Evolutionary conservation across 1,140 invertebrate genomes (phyloP), one percentile per base, ranked within the genome.

Genomic region (Diploscapter pachys): DNA sequence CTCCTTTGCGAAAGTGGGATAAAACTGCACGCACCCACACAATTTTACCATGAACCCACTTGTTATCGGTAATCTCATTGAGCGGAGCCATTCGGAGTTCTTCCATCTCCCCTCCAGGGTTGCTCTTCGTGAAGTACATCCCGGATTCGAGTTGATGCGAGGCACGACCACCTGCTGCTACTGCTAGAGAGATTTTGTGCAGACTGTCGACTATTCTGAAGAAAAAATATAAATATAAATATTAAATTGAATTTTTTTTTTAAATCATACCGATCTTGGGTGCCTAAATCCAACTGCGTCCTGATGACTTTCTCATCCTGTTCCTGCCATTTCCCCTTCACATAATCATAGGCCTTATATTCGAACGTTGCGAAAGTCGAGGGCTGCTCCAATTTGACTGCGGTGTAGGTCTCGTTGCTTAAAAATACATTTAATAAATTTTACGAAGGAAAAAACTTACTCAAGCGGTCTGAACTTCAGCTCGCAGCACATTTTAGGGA

Each of bases 21-120:
- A 6, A 9, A 13, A 65, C 2, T 31, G 8, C 63, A 13, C 8
- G 13, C 51, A 65, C 51, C 2, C 51, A 65, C 8, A 9, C 1
- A 65, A 31, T 9, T 9, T 65, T 9, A 65, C 2, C 63, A 1
- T 11, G 5, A 50, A 77, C 74, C 48, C 51, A 78, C 77, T 78
- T 78, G 61, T 77, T 78, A 56, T 77, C 73, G 6, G 77, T 74
- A 51, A 77, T 66, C 54, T 78, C 77, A 64, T 78, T 78, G 57
- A 78, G 55, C 11, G 73, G 77, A 31, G 72, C 64, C 59, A 62
- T 75, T 63, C 77, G 72, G 64, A 78, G 50, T 52, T 72, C 74
- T 53, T 76, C 77, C 4, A 79, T 72, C 51, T 78, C 70, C 70
- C 69, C 71, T 59, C 77, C 77, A 52, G 63, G 70, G 57, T 65